Conservation (phyloP, 2,797 vertebrate species). For the Amazonetta brasiliensis region DNA sequence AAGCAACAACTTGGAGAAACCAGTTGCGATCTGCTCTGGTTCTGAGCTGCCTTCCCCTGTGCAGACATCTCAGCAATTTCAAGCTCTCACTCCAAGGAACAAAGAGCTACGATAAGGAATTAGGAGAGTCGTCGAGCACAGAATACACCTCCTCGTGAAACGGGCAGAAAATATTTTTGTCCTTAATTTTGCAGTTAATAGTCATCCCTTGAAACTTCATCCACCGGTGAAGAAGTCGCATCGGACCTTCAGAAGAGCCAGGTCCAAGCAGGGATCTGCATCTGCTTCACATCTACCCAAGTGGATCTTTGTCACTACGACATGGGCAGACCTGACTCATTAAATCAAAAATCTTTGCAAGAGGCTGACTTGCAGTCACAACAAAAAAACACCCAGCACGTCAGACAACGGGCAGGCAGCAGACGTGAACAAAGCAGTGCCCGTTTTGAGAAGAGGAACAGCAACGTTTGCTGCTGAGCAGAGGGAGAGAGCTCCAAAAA, state of each 20-base stretch:
- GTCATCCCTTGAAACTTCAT: fast-evolving
- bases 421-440: neutral
- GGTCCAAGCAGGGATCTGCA: neutral
- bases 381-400: neutral
- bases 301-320: neutral
- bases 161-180: neutral
- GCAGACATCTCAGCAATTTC: neutral
- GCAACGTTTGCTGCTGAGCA: neutral
- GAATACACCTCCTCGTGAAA: neutral
- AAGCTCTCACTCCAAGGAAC: neutral
- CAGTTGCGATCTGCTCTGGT: neutral
- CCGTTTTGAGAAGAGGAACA: neutral
- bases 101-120: neutral
- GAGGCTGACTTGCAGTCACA: neutral
- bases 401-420: neutral
- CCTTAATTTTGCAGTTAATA: neutral
- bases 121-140: neutral
- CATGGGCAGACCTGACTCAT: neutral
- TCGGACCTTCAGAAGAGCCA: neutral
- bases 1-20: neutral
- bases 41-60: neutral
- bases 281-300: neutral
- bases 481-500: neutral
- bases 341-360: neutral
- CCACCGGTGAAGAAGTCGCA: neutral